These are phyloP conservation scores for Shargacucullia verbasci DNA, from an alignment of 2,888 invertebrate genomes.

Conservation along the genomic window DNA sequence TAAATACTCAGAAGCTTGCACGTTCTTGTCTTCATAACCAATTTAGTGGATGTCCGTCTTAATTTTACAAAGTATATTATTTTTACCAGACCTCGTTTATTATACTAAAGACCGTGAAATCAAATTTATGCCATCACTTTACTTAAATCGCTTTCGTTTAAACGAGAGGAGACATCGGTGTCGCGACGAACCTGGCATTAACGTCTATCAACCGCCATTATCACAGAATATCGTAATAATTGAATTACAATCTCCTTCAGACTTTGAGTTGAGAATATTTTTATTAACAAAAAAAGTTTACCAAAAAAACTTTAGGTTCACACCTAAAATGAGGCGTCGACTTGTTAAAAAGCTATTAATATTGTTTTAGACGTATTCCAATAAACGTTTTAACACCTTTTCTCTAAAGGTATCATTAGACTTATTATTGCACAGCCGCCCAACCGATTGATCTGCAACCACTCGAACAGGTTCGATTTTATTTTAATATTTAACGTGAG, in stretches of 20 bases:
- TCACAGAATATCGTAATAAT: constrained; percentile 61
- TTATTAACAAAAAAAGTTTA: constrained; percentile 53
- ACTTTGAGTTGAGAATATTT: constrained; percentile 47
- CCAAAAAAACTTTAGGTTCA: constrained; percentile 72
- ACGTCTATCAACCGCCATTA: constrained; percentile 63
- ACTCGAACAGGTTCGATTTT: constrained; percentile 65
- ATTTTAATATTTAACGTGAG: constrained; percentile 57
- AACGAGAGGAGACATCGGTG: constrained; percentile 41
- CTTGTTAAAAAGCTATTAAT: constrained; percentile 89
- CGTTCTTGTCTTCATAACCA: constrained; percentile 13
- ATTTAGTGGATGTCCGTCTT: constrained; percentile 18
- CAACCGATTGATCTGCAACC: constrained; percentile 64
- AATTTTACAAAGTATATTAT: constrained; percentile 28
- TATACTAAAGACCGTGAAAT: constrained; percentile 50
- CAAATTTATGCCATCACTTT: constrained; percentile 55
- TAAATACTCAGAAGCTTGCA: constrained; percentile 27
- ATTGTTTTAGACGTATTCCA: constrained; percentile 85
- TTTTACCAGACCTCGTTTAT: constrained; percentile 29
- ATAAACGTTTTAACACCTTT: constrained; percentile 89
- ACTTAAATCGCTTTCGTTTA: constrained; percentile 43
- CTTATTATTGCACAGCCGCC: constrained; percentile 76
- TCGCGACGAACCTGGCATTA: constrained; percentile 53
- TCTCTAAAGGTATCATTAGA: constrained; percentile 86
- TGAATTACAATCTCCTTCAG: constrained; percentile 60
- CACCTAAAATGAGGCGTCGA: constrained; percentile 78